Conservation (phyloP, 2,888 invertebrate genomes). For the Pseudoips prasinana region DNA sequence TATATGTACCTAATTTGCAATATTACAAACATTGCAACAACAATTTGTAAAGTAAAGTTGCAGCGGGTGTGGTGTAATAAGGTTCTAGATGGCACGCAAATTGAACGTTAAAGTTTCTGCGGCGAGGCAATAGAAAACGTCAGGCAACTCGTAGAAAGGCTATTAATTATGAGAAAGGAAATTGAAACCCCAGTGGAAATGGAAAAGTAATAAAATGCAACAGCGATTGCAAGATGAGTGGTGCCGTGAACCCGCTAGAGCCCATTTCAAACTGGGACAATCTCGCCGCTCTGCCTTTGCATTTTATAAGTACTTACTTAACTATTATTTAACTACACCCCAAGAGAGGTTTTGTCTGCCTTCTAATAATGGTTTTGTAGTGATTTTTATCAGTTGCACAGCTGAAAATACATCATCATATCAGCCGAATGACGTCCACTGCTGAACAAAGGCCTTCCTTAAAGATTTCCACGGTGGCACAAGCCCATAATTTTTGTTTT, state of each 20-base stretch:
- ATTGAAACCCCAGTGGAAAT: slow-evolving; percentile 81
- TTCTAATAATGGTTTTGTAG: slow-evolving; percentile 7
- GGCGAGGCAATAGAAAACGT: slow-evolving; percentile 65
- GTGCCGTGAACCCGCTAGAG: slow-evolving; percentile 27
- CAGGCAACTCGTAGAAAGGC: slow-evolving; percentile 70
- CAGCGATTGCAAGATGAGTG: slow-evolving; percentile 76
- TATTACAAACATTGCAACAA: too few relatives aligned
- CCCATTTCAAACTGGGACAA: slow-evolving; percentile 44
- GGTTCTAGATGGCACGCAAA: slow-evolving; percentile 60
- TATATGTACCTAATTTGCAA: too few relatives aligned
- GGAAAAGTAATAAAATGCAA: slow-evolving; percentile 82
- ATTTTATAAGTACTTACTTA: slow-evolving; percentile 29
- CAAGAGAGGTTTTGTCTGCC: slow-evolving; percentile 12
- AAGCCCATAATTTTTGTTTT: too few relatives aligned
- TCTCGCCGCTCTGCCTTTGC: slow-evolving; percentile 31
- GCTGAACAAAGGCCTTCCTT: too few relatives aligned
- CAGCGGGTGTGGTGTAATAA: slow-evolving; percentile 38
- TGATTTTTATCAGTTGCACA: background rate
- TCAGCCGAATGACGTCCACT: too few relatives aligned
- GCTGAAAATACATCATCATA: too few relatives aligned
- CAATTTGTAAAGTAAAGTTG: slow-evolving; percentile 17
- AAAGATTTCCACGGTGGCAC: too few relatives aligned
- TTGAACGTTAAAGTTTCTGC: slow-evolving; percentile 68
- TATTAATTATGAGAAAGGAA: slow-evolving; percentile 80
- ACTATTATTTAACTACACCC: slow-evolving; percentile 17